Conservation (phyloP, 2,113 vertebrate genomes). For the Laterallus jamaicensis region DNA sequence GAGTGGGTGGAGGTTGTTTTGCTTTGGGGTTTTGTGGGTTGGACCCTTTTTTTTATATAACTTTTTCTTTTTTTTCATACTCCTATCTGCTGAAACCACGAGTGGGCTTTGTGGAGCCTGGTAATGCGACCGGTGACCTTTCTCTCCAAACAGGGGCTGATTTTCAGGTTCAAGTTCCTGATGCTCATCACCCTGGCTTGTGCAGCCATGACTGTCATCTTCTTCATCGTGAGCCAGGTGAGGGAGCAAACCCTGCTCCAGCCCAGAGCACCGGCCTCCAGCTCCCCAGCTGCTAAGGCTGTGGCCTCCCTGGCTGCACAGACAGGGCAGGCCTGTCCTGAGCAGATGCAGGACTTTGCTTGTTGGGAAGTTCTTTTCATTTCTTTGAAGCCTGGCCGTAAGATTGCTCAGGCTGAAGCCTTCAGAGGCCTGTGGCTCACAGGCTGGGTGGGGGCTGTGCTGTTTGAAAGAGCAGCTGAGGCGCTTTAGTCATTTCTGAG, state of each 20-base stretch:
- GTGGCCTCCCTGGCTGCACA: fast-evolving
- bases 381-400: not conserved
- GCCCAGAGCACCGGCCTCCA: fast-evolving
- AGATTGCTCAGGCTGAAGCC: not conserved
- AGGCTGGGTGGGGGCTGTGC: fast-evolving
- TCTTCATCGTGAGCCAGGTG: constrained; percentile 99
- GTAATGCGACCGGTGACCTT: constrained; percentile 15
- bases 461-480: not conserved
- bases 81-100: not conserved
- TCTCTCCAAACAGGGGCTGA: constrained; percentile 85
- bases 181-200: constrained; percentile 97
- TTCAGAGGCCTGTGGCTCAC: not conserved
- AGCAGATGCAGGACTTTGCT: not conserved
- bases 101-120: constrained; percentile 8
- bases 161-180: constrained; percentile 98
- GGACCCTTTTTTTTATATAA: constrained; percentile 6
- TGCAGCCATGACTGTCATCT: constrained; percentile 96
- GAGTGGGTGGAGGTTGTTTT: constrained; percentile 59
- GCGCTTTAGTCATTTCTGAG: not conserved
- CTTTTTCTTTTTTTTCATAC: not conserved
- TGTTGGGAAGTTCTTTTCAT: not conserved
- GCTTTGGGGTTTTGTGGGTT: constrained; percentile 58
- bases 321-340: not conserved
- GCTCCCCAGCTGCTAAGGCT: fast-evolving
- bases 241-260: not conserved